Evolutionary conservation across 2,113 vertebrate genomes (phyloP).

Genomic region (Ursus arctos): DNA sequence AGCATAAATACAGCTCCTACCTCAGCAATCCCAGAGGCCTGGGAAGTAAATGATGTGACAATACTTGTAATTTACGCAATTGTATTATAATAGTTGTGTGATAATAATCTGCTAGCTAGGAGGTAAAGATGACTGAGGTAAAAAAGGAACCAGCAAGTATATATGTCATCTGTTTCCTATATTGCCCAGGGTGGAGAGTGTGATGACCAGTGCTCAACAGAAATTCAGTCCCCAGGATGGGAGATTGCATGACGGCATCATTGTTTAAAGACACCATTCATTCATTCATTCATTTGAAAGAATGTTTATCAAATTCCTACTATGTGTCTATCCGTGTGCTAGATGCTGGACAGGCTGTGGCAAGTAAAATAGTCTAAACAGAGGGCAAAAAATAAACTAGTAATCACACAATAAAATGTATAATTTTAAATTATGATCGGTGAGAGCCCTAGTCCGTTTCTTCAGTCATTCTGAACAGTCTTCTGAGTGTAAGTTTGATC

Average conservation of each 20-base stretch:
- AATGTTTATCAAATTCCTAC: background rate
- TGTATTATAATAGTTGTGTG: slow-evolving; percentile 39
- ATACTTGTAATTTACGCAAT: slow-evolving; percentile 56
- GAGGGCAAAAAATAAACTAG: background rate
- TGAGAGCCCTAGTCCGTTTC: background rate
- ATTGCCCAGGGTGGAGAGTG: background rate
- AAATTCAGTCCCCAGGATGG: background rate
- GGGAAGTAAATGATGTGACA: slow-evolving; percentile 32
- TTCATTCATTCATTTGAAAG: background rate
- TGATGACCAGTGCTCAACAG: background rate
- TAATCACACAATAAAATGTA: background rate
- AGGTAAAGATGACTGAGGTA: background rate
- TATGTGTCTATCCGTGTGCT: background rate
- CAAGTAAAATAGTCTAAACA: background rate
- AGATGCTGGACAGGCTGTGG: background rate
- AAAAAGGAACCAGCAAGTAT: background rate
- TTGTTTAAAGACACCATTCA: background rate
- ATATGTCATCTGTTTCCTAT: background rate
- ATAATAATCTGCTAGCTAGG: slow-evolving; percentile 38
- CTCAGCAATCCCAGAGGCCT: background rate
- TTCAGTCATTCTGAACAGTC: background rate
- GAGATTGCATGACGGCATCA: background rate
- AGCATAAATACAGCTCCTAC: background rate
- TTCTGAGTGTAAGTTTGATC: background rate
- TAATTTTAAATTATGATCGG: background rate